Base-by-base conservation (phyloP, 1,140 invertebrate species). In the Argopecten irradians region DNA sequence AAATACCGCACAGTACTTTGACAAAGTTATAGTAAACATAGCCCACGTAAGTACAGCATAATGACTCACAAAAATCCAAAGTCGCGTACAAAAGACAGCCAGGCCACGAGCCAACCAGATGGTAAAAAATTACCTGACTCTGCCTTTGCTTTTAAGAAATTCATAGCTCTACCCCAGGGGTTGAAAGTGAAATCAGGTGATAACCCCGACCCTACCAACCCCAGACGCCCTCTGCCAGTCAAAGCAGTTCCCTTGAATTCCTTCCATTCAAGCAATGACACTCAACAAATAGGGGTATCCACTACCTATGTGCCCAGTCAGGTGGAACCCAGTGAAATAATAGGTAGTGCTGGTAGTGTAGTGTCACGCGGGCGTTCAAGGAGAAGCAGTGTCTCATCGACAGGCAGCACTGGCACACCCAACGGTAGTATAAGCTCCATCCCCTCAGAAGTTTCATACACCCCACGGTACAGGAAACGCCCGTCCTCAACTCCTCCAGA, bases 111-210 rank as follows among this genome's bases (percentile, higher is more conserved):
- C 22, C 55, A 71, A 5, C 1, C 55, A 71, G 55, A 71, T 71
- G 55, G 55, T 71, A 71, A 71, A 71, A 71, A 71, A 71, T 28
- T 71, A 28, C 82, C 90, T n/a, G 86, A 46, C 36, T 86, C 83
- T 84, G 86, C 85, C 39, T 92, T 93, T 83, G 90, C 89, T 28
- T 82, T 92, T 1, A 93, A 90, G 19, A 92, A 93, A 39, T 93
- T 92, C 43, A 93, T 93, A 46, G 91, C 92, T 22, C 82, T 93
- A 71, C 92, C 92, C 32, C 86, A 91, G 82, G 91, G 92, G 35
- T 83, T 92, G 22, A 90, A 84, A 90, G 88, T 90, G 13, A 92
- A 91, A 46, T 89, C 87, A 43, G 87, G 89, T 39, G 87, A 85
- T 36, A 89, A 86, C 32, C 35, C 84, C 28, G 89, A 91, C 19